Conservation (phyloP, 2,888 invertebrate species). For the Mongoloraphidia duomilia region DNA sequence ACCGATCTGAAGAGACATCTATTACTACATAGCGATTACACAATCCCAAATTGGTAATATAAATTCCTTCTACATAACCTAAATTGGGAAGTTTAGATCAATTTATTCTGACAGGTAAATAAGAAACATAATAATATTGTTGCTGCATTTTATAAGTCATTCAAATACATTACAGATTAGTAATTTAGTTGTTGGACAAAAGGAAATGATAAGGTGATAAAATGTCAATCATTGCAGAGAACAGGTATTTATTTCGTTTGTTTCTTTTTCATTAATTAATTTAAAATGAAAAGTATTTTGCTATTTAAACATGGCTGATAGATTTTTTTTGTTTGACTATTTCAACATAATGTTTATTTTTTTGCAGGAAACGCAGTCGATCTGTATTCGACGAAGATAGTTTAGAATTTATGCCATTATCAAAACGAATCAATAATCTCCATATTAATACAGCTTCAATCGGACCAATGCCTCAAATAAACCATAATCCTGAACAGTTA, state of each 20-base stretch:
- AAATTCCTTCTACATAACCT: too few species aligned
- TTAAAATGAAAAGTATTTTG: neutral
- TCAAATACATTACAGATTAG: too few species aligned
- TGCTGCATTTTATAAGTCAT: too few species aligned
- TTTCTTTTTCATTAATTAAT: constrained; percentile 10
- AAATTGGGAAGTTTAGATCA: too few species aligned
- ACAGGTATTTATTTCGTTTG: constrained; percentile 5
- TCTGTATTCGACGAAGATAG: constrained; percentile 52
- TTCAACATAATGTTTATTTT: constrained; percentile 9
- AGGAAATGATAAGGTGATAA: too few species aligned
- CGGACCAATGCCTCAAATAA: constrained; percentile 13
- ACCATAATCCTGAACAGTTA: neutral
- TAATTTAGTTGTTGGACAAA: too few species aligned
- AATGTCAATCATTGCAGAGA: neutral
- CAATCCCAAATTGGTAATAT: too few species aligned
- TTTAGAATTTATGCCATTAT: constrained; percentile 72
- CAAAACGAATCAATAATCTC: constrained; percentile 80
- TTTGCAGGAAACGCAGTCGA: constrained; percentile 59
- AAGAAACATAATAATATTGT: too few species aligned
- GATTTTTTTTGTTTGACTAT: neutral
- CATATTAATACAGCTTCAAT: constrained; percentile 51
- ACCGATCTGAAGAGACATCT: too few species aligned
- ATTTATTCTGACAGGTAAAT: too few species aligned
- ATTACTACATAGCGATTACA: too few species aligned
- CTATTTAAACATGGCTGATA: constrained; percentile 1